Evolutionary conservation across 2,797 vertebrate species (phyloP), one percentile per base, ranked within the genome.

Genomic region (Pseudochaenichthys georgianus): DNA sequence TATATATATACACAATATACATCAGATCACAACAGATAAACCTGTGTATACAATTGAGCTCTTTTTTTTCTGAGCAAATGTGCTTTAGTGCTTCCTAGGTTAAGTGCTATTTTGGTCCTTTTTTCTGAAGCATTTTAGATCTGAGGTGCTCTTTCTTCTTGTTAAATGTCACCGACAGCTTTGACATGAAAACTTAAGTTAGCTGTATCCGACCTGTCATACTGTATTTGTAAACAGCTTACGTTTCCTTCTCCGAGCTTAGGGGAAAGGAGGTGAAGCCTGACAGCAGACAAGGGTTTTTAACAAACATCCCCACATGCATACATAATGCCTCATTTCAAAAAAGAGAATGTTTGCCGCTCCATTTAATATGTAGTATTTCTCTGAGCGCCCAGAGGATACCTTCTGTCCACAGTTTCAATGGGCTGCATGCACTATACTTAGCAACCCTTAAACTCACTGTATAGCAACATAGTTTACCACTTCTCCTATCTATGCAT

Each of bases 81-180:
- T n/a, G 43, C 52, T 77, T 86, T 31, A 10, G 59, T 70, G 60
- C 51, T 61, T 70, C 47, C 43, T 21, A 70, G 68, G 75, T 83
- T 71, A 75, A 87, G 82, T 65, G 72, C 84, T 82, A 75, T 52
- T 82, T 61, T 51, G 63, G 53, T 83, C 42, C 70, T 57, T 88
- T 88, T 67, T 86, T 64, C 82, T 21, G 48, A 64, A 89, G 83
- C 71, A 58, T 77, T 91, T 88, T 73, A 88, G 83, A 90, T 88
- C 78, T 80, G 85, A 87, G 87, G 60, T 86, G 81, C 75, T 83
- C 89, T 89, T 90, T 94, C 88, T 89, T 88, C 86, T 77, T 88
- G 92, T 92, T 95, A 96, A 97, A 96, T 96, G 94, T 95, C 94
- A 95, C 89, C 95, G 95, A 94, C 94, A 94, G 89, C 94, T 95